Evolutionary conservation across 2,113 vertebrate species (phyloP), one percentile per base, ranked within the genome.

Genomic region (Prinia subflava): DNA sequence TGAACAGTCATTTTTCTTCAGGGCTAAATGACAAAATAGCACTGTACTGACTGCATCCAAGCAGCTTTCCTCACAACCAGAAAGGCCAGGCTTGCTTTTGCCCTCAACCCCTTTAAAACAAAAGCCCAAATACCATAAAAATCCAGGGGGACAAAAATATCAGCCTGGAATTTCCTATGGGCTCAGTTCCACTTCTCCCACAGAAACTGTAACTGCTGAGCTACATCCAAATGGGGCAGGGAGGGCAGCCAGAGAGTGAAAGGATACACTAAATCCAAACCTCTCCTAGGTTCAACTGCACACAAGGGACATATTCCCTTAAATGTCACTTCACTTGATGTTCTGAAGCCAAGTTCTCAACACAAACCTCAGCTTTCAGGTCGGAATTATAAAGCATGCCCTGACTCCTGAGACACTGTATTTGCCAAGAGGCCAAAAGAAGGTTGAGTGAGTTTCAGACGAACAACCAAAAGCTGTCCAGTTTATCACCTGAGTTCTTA

Each of bases 101-200:
- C n/a, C 68, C 74, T 35, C n/a, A 81, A 5, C 33, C 8, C 7
- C 22, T 78, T 94, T 75, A 64, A 89, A 83, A 87, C 44, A 92
- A 89, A 81, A 75, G n/a, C 49, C 74, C 65, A 74, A 88, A 89
- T 74, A 78, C 35, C 57, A 73, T 49, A 91, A 68, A 91, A 91
- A 79, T 56, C 57, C 57, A 53, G 2, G 6, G 44, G 44, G 77
- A 84, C 31, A 67, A 94, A 73, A 91, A 35, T 39, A 87, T 19
- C 74, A 85, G 56, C 53, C 30, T 46, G 57, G 77, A 95, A 95
- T 89, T 95, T 93, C 87, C 69, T 84, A 57, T 22, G 22, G 80
- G 69, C 81, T 95, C 80, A 76, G 52, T 82, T 93, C 65, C 69
- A 78, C 59, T 87, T 75, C 77, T 89, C 73, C 37, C 56, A 63